phyloP scores from a whole-genome alignment of 1,140 invertebrate species.

The Sogatella furcifera region DNA sequence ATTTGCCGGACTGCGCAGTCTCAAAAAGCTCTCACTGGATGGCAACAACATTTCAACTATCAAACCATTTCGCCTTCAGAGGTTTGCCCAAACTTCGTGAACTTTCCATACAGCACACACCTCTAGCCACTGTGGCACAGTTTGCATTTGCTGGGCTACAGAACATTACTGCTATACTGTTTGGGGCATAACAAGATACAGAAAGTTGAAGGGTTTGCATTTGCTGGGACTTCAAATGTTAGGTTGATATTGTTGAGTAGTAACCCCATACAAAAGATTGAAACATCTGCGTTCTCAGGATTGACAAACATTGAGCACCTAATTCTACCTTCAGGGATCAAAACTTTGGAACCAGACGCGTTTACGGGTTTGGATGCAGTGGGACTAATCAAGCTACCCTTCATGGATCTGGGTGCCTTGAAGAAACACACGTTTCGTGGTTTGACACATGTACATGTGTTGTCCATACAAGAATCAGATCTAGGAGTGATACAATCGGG shows the following conservation, averaged over 20 bases:
- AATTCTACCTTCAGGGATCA: conserved; percentile 63
- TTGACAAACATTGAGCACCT: conserved; percentile 64
- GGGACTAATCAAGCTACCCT: conserved; percentile 60
- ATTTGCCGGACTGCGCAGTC: conserved; percentile 54
- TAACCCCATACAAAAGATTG: conserved; percentile 61
- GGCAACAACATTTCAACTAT: conserved; percentile 69
- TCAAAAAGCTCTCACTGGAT: conserved; percentile 64
- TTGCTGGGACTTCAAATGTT: conserved; percentile 71
- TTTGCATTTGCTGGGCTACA: conserved; percentile 73
- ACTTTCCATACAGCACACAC: conserved; percentile 70
- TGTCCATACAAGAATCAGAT: conserved; percentile 69
- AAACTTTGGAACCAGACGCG: conserved; percentile 59
- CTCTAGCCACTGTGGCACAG: conserved; percentile 56
- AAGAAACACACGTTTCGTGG: conserved; percentile 61
- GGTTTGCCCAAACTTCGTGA: conserved; percentile 60
- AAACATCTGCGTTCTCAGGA: conserved; percentile 66
- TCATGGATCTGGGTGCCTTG: conserved; percentile 64
- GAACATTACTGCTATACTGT: conserved; percentile 61
- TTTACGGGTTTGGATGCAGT: conserved; percentile 70
- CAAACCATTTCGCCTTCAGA: conserved; percentile 69
- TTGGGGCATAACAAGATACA: conserved; percentile 66
- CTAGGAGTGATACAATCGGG: conserved; percentile 56
- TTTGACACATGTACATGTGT: conserved; percentile 54
- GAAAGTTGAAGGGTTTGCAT: conserved; percentile 65
- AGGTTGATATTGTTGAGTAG: conserved; percentile 59